Base-by-base conservation (phyloP, 1,140 invertebrate genomes). In the Ganaspis sp. region DNA sequence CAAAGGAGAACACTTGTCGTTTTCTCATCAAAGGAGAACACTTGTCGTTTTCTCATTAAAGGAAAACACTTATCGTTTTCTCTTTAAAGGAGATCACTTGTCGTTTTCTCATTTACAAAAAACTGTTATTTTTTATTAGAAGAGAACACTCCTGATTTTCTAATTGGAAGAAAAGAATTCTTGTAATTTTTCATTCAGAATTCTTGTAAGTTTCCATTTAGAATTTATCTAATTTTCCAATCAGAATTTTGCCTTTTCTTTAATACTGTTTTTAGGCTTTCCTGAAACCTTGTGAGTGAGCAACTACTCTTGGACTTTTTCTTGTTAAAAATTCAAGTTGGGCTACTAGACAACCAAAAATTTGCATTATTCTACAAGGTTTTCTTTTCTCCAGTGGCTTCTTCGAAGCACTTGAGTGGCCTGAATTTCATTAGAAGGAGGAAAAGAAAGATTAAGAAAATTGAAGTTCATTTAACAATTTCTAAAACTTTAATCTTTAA, bases 341-440 rank as follows among this genome's bases (percentile, higher is more conserved):
- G 54, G 8, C 23, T 64, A 64, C 21, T 64, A 26, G 11, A 64
- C 26, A 64, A 64, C 21, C 5, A n/a, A n/a, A 64, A 64, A 64
- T 29, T 29, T 64, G 8, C 58, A 64, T 29, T 64, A 64, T 64
- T 64, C 12, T 64, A 64, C 58, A 29, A n/a, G 23, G 58, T 64
- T 29, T 64, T 12, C 23, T 64, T 64, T 64, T 64, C 23, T 64
- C 21, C 54, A 64, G 21, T 29, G 9, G 11, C 54, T 64, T 64
- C 0, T 26, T n/a, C 12, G 15, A 64, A 64, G 58, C 58, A 64
- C 23, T 64, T 64, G 58, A 64, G 58, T 64, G 54, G 54, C 54
- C 54, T 64, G 11, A 64, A 64, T 34, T 64, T 64, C 26, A 64
- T 64, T 29, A 64, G 58, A 64, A 64, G 58, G 58, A 64, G 58